phyloP scores from a whole-genome alignment of 2,888 invertebrate genomes.

The Plusia festucae region DNA sequence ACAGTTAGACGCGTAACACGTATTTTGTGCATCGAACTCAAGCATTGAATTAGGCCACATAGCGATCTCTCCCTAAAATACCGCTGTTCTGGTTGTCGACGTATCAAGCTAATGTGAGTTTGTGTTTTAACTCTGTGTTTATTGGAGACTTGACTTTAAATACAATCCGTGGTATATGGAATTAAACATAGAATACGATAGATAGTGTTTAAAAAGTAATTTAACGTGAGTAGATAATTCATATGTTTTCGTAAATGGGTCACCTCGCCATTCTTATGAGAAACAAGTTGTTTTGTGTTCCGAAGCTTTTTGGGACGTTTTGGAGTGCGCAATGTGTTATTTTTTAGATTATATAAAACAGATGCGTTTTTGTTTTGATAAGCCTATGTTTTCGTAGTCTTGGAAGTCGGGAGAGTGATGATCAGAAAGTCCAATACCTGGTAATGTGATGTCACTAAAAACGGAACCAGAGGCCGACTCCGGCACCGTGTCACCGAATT shows the following conservation, averaged over 20 bases:
- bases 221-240: slow-evolving; percentile 84
- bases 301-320: slow-evolving; percentile 62
- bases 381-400: slow-evolving; percentile 78
- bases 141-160: slow-evolving; percentile 56
- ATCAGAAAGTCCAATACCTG: slow-evolving; percentile 82
- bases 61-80: slow-evolving; percentile 90
- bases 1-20: slow-evolving; percentile 89
- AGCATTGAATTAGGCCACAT: slow-evolving; percentile 90
- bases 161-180: slow-evolving; percentile 56
- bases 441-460: slow-evolving; percentile 89
- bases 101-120: slow-evolving; percentile 88
- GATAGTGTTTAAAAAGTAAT: slow-evolving; percentile 77
- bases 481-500: slow-evolving; percentile 87
- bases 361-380: slow-evolving; percentile 56
- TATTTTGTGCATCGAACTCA: slow-evolving; percentile 89
- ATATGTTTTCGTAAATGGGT: slow-evolving; percentile 89
- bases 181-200: slow-evolving; percentile 66
- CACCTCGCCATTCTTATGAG: slow-evolving; percentile 87
- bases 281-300: slow-evolving; percentile 78
- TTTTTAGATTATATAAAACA: slow-evolving; percentile 49
- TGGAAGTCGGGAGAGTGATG: slow-evolving; percentile 87
- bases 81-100: slow-evolving; percentile 90
- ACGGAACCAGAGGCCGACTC: slow-evolving; percentile 89
- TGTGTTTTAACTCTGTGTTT: slow-evolving; percentile 70
- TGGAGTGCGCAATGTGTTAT: slow-evolving; percentile 54